A percentile compares a stretch with the other conserved stretches of the same genome.
Evolutionary conservation across 1,140 invertebrate species (phyloP).

Genomic region (Mylabris phalerata): DNA sequence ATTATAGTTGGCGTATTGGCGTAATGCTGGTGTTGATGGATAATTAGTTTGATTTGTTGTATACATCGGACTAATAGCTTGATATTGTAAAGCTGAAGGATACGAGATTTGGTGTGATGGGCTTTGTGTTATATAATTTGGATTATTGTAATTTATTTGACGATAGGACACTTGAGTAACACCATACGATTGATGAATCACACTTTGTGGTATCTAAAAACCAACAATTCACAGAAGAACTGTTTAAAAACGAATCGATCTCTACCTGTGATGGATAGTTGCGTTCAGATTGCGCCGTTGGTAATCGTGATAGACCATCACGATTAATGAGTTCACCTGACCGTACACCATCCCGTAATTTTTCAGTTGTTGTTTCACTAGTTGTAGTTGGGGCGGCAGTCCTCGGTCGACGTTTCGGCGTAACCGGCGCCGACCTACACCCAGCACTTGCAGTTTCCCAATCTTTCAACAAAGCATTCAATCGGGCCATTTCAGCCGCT

Average conservation of each 20-base stretch:
- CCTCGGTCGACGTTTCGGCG: constrained; percentile 21
- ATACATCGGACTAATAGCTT: constrained; percentile 29
- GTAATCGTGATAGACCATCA: background rate
- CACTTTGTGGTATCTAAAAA: constrained; percentile 28
- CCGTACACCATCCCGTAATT: constrained; percentile 8
- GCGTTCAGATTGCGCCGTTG: constrained; percentile 11
- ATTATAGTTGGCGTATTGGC: constrained; percentile 22
- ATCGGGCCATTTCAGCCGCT: constrained; percentile 50
- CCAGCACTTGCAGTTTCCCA: constrained; percentile 53
- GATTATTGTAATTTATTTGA: constrained; percentile 22
- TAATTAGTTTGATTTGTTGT: constrained; percentile 22
- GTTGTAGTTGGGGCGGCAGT: background rate
- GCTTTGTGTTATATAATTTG: constrained; percentile 21
- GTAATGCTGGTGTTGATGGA: constrained; percentile 2
- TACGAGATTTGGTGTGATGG: constrained; percentile 22
- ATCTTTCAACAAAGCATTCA: constrained; percentile 51
- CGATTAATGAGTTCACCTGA: constrained; percentile 11
- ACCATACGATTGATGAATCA: constrained; percentile 36
- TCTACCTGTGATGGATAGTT: constrained; percentile 21
- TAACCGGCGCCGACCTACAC: constrained; percentile 31
- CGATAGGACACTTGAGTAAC: constrained; percentile 26
- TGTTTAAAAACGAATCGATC: background rate
- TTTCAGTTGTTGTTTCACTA: background rate
- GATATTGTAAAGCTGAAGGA: constrained; percentile 30
- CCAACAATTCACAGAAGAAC: too few species aligned